Percentiles rank a stretch among this genome's conserved stretches.
These are phyloP conservation scores for Sardinella longiceps DNA, from an alignment of 2,797 vertebrate species.

Conservation along the genomic window DNA sequence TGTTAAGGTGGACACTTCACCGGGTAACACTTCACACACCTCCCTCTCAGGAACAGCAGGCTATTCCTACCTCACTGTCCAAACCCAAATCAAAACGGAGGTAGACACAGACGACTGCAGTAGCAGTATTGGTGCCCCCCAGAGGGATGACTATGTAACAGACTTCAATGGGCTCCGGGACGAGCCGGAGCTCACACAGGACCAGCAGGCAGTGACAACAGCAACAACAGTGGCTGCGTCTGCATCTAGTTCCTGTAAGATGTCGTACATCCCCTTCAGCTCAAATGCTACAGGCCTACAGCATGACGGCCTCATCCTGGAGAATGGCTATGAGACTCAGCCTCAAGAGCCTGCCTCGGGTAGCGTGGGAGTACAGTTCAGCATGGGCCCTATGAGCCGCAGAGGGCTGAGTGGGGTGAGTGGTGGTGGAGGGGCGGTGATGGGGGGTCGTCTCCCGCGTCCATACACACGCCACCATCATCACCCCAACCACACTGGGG, in stretches of 20 bases:
- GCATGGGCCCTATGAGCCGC: background rate
- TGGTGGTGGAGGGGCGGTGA: background rate
- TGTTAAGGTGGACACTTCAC: background rate
- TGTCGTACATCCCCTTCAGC: background rate
- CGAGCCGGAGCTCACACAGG: background rate
- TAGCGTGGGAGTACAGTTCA: background rate
- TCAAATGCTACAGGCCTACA: background rate
- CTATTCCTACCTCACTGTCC: constrained; percentile 20
- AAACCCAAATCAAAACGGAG: constrained; percentile 50
- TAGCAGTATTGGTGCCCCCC: background rate
- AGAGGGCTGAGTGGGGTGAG: background rate
- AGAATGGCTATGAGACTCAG: background rate
- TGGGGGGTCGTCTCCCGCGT: background rate
- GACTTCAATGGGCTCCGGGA: background rate
- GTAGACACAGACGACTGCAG: constrained; percentile 32
- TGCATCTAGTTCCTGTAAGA: background rate
- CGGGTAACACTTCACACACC: background rate
- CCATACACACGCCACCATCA: background rate
- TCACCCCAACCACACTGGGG: background rate
- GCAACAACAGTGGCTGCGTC: background rate
- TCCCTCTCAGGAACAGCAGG: background rate
- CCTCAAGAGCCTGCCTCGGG: background rate
- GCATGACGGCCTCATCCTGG: background rate
- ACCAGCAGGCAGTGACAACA: background rate
- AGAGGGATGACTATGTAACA: background rate